Evolutionary conservation across 2,797 vertebrate species (phyloP).

Genomic region (Acrossocheilus fasciatus): DNA sequence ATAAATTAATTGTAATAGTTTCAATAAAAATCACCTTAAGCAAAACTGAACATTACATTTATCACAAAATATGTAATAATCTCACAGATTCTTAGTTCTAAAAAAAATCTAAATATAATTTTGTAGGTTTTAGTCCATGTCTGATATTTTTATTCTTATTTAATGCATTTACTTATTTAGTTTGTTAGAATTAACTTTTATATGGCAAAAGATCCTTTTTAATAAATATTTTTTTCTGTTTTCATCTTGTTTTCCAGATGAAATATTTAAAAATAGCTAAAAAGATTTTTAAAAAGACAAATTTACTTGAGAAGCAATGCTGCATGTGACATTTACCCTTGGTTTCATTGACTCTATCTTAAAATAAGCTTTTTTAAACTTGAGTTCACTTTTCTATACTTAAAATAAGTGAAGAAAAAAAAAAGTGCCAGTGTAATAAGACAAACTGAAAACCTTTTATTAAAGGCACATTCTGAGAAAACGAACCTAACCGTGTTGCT

Average conservation of each 20-base stretch:
- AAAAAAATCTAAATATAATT: background rate
- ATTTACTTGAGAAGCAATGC: too few relatives aligned
- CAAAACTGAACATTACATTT: background rate
- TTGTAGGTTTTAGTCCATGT: background rate
- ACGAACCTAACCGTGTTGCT: background rate
- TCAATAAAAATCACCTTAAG: background rate
- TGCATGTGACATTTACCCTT: background rate
- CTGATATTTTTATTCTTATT: background rate
- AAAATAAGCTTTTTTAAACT: background rate
- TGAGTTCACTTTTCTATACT: background rate
- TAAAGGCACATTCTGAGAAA: background rate
- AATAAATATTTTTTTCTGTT: background rate
- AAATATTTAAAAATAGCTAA: background rate
- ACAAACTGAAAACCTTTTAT: background rate
- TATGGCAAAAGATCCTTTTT: too few relatives aligned
- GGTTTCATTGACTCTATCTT: background rate
- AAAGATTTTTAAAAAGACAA: background rate
- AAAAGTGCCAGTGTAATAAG: background rate
- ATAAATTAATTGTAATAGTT: background rate
- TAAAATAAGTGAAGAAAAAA: background rate
- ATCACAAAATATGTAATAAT: background rate
- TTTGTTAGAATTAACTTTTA: too few relatives aligned
- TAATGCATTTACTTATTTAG: too few relatives aligned
- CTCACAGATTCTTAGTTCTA: background rate
- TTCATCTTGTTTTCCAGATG: background rate